Conservation (phyloP, 2,113 vertebrate genomes). For the Gobius niger region DNA sequence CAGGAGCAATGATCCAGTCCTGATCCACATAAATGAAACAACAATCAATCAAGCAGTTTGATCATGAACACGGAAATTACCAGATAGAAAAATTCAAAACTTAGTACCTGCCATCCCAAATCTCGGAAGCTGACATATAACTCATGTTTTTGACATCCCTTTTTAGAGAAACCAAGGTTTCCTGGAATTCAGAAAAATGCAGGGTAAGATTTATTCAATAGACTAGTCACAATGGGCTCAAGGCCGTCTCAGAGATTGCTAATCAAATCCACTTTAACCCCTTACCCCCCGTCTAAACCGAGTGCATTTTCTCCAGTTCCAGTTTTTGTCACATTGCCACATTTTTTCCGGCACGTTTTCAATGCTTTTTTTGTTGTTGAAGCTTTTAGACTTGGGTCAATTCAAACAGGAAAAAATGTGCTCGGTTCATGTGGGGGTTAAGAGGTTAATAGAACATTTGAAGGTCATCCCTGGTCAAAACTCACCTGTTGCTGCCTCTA, state of each 20-base stretch:
- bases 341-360: no score
- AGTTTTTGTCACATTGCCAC: no score
- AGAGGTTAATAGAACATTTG: neutral
- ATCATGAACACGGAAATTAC: neutral
- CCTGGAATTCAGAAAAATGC: slow-evolving; percentile 70
- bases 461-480: neutral
- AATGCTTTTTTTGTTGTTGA: no score
- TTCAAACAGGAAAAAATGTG: no score
- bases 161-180: slow-evolving; percentile 86
- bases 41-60: neutral
- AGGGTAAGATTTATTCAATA: neutral
- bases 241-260: neutral
- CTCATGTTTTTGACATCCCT: slow-evolving; percentile 96
- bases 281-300: no score
- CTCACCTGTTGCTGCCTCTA: slow-evolving; percentile 79
- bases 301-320: no score
- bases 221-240: no score
- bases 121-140: slow-evolving; percentile 98
- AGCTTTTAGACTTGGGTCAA: no score
- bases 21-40: slow-evolving; percentile 48
- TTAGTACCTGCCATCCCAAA: slow-evolving; percentile 95
- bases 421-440: no score
- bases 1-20: slow-evolving; percentile 98
- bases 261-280: neutral
- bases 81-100: neutral